Percentiles rank a stretch among this genome's conserved stretches.
Conservation (phyloP, 2,797 vertebrate genomes). For the Cossypha polioptera region DNA sequence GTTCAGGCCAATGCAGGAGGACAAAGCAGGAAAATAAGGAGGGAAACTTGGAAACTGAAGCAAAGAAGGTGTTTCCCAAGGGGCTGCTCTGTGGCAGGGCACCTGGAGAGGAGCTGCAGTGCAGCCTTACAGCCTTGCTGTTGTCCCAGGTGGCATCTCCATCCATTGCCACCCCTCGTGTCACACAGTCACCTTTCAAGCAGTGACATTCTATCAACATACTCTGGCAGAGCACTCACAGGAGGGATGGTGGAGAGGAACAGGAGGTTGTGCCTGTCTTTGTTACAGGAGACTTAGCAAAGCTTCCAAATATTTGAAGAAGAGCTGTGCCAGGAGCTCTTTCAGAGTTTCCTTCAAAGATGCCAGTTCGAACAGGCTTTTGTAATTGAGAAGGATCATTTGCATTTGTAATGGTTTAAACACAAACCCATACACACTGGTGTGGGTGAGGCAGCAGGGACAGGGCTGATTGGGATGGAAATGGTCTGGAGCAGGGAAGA, state of each 20-base stretch:
- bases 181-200: not conserved
- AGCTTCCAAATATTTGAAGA: constrained; percentile 45
- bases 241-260: not conserved
- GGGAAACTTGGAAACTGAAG: not conserved
- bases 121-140: not conserved
- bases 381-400: constrained; percentile 45
- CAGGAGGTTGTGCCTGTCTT: not conserved
- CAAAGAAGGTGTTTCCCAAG: not conserved
- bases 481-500: not conserved
- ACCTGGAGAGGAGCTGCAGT: not conserved
- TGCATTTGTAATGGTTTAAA: constrained; percentile 46
- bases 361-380: constrained; percentile 47
- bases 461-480: not conserved
- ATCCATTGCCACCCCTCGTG: not conserved
- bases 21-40: not conserved
- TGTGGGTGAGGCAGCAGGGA: not conserved
- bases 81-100: not conserved
- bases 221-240: rapidly evolving
- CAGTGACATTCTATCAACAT: not conserved
- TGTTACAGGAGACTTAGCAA: constrained; percentile 33
- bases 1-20: not conserved
- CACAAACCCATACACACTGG: not conserved
- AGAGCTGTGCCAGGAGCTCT: constrained; percentile 12
- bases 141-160: not conserved
- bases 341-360: constrained; percentile 51